phyloP scores from a whole-genome alignment of 2,888 invertebrate species.

The Cyclophora albipunctata region DNA sequence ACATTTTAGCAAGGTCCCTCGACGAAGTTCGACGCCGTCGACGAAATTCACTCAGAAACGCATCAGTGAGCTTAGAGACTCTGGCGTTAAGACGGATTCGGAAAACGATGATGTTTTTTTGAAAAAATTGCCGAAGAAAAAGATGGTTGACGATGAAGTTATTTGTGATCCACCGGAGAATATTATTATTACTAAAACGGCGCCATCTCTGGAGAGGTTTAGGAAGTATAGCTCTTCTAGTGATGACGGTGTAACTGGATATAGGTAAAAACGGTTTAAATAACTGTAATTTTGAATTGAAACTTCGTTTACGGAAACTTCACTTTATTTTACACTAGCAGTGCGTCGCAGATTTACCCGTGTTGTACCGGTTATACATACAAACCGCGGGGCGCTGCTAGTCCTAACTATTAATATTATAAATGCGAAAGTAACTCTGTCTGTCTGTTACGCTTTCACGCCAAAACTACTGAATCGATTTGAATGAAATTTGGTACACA shows the following conservation, averaged over 20 bases:
- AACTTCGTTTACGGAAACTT: too few species aligned
- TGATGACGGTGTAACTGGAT: conserved; percentile 28
- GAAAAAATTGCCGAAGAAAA: conserved; percentile 15
- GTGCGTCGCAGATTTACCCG: too few species aligned
- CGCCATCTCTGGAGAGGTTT: conserved; percentile 56
- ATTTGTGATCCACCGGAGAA: conserved; percentile 51
- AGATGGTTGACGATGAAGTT: conserved; percentile 23
- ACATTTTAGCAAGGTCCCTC: conserved; percentile 40
- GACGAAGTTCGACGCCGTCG: conserved; percentile 53
- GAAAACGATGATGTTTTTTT: conserved; percentile 47
- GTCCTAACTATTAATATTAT: too few species aligned
- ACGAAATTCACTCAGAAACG: conserved; percentile 36
- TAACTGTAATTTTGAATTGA: too few species aligned
- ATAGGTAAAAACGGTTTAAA: conserved; percentile 12
- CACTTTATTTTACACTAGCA: too few species aligned
- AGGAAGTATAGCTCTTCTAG: conserved; percentile 46
- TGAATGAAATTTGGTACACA: too few species aligned
- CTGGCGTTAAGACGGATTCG: conserved; percentile 51
- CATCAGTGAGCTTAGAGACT: conserved; percentile 39
- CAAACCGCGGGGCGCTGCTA: too few species aligned
- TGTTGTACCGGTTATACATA: too few species aligned
- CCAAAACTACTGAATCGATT: too few species aligned
- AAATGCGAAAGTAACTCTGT: too few species aligned
- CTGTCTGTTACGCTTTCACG: too few species aligned
- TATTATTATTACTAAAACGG: conserved; percentile 57